Conservation (phyloP, 2,888 invertebrate species). For the Philopedon plagiatum region DNA sequence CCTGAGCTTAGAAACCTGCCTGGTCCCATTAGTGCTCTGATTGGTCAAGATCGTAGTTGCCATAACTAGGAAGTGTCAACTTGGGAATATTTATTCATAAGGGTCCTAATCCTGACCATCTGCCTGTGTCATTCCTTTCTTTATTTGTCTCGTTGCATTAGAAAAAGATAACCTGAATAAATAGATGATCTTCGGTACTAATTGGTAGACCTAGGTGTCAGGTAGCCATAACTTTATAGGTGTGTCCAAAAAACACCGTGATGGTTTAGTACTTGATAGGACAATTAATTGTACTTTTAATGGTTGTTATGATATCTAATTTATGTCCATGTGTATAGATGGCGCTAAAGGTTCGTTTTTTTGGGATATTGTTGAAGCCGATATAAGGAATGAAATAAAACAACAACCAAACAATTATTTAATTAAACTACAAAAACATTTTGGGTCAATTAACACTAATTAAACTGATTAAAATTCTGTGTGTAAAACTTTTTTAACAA, state of each 20-base stretch:
- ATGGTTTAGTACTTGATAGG: background rate
- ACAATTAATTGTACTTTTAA: constrained; percentile 15
- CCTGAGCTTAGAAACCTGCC: constrained; percentile 9
- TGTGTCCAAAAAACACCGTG: constrained; percentile 30
- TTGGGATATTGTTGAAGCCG: background rate
- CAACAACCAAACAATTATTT: background rate
- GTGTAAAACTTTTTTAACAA: too few relatives aligned
- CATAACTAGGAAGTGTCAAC: constrained; percentile 9
- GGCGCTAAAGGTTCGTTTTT: background rate
- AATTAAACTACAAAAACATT: background rate
- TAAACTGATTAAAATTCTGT: too few relatives aligned
- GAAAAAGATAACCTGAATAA: background rate
- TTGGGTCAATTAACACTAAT: too few relatives aligned
- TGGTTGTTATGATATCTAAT: constrained; percentile 8
- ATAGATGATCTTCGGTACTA: background rate
- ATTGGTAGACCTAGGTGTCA: background rate
- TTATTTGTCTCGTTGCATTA: background rate
- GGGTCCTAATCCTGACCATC: background rate
- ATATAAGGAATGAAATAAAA: background rate
- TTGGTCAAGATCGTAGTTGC: constrained; percentile 18
- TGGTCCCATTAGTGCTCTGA: constrained; percentile 1
- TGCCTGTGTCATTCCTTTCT: background rate
- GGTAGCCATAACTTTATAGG: constrained; percentile 39
- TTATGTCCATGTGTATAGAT: background rate
- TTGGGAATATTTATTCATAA: constrained; percentile 2